Conservation (phyloP, 2,888 invertebrate species). For the Leucophora obtusa region DNA sequence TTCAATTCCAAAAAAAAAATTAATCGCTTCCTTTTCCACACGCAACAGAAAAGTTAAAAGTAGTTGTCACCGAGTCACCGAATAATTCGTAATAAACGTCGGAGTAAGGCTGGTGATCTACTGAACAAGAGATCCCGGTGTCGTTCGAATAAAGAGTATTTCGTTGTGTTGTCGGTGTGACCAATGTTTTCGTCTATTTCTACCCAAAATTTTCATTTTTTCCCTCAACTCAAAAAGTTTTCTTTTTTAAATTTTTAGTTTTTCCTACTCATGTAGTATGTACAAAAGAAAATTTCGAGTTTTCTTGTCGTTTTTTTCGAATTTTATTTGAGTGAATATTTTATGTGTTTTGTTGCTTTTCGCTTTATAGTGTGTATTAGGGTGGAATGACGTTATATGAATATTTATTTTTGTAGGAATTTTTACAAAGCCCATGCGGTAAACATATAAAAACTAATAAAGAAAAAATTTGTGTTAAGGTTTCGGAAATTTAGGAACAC, state of each 20-base stretch:
- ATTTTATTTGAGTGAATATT: constrained; percentile 49
- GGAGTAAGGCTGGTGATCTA: constrained; percentile 80
- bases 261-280: constrained; percentile 10
- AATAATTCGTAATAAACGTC: constrained; percentile 79
- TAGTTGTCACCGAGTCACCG: constrained; percentile 79
- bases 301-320: constrained; percentile 46
- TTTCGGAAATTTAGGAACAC: no score
- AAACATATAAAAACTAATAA: no score
- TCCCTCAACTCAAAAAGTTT: constrained; percentile 34
- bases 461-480: no score
- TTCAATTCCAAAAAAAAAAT: constrained; percentile 43
- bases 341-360: constrained; percentile 56
- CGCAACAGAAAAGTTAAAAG: constrained; percentile 71
- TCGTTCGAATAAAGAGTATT: constrained; percentile 80
- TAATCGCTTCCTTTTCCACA: constrained; percentile 64
- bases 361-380: constrained; percentile 38
- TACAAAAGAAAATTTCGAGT: constrained; percentile 33
- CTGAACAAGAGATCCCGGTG: constrained; percentile 80
- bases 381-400: no score
- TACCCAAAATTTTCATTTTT: constrained; percentile 55
- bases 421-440: no score
- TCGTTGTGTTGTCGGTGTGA: constrained; percentile 74
- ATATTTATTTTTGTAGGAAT: no score
- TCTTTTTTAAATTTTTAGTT: constrained; percentile 38
- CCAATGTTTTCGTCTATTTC: constrained; percentile 72